A percentile compares a stretch with the other conserved stretches of the same genome.
Conservation (phyloP, 2,888 invertebrate genomes). For the Philhelius pedissequus region DNA sequence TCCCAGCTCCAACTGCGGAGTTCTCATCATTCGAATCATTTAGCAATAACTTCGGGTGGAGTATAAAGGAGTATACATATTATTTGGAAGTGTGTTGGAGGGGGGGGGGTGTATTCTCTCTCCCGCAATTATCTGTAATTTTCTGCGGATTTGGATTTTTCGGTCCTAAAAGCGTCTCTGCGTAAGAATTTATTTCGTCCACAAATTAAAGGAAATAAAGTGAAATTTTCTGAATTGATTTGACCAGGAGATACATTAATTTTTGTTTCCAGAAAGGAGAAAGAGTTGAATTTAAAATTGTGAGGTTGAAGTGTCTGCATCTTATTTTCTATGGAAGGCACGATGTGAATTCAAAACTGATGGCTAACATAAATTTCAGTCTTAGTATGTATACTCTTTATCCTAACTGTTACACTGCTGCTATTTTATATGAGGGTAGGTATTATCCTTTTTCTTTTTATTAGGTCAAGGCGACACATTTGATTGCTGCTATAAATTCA, state of each 20-base stretch:
- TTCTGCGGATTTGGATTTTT: constrained; percentile 64
- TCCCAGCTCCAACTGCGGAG: background rate
- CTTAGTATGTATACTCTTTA: background rate
- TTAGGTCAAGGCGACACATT: constrained; percentile 60
- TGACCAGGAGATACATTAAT: constrained; percentile 54
- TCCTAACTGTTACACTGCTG: background rate
- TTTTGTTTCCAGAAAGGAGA: constrained; percentile 12
- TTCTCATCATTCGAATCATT: constrained; percentile 63
- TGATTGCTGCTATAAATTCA: constrained; percentile 29
- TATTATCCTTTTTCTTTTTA: constrained; percentile 37
- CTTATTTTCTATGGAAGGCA: constrained; percentile 57
- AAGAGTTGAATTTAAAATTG: constrained; percentile 36
- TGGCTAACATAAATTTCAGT: constrained; percentile 60
- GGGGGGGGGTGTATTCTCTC: background rate
- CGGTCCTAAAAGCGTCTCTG: constrained; percentile 34
- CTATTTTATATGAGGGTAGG: background rate
- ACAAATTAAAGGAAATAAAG: constrained; percentile 47
- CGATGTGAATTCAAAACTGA: constrained; percentile 56
- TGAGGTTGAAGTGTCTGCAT: background rate
- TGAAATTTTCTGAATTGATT: constrained; percentile 61
- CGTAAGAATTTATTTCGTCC: constrained; percentile 11
- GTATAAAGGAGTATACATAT: background rate
- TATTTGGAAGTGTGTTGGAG: background rate
- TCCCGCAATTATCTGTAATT: constrained; percentile 65
- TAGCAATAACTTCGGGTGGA: constrained; percentile 49